phyloP scores from a whole-genome alignment of 2,888 invertebrate species.

The Aproaerema taeniolella region DNA sequence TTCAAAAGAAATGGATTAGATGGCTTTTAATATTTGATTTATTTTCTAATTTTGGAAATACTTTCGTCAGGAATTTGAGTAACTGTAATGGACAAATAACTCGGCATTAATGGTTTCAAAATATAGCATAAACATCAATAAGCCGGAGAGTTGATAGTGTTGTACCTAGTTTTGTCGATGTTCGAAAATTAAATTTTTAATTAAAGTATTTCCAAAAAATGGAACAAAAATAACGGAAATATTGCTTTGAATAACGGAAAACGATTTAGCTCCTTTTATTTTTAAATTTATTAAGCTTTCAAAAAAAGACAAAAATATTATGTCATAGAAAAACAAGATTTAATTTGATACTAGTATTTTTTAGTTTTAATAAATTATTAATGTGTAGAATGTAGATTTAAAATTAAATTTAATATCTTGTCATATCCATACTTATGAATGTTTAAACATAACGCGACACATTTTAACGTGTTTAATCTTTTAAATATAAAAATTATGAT shows the following conservation, averaged over 20 bases:
- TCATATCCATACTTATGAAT: conserved; percentile 46
- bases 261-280: conserved; percentile 49
- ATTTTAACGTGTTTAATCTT: conserved; percentile 55
- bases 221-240: conserved; percentile 34
- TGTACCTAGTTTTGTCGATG: too few relatives aligned
- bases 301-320: conserved; percentile 36
- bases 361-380: conserved; percentile 34
- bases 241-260: conserved; percentile 59
- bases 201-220: conserved; percentile 33
- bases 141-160: too few relatives aligned
- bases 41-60: too few relatives aligned
- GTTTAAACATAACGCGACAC: conserved; percentile 29
- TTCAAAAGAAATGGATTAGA: too few relatives aligned
- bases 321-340: conserved; percentile 35
- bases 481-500: conserved; percentile 44
- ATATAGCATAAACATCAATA: too few relatives aligned
- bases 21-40: too few relatives aligned
- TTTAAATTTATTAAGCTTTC: conserved; percentile 34
- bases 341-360: too few relatives aligned
- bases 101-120: too few relatives aligned
- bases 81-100: too few relatives aligned
- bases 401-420: conserved; percentile 24
- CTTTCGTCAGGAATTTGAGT: too few relatives aligned
- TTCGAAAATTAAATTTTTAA: conserved; percentile 18
- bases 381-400: conserved; percentile 29